Conservation (phyloP, 1,140 invertebrate species). For the Kradibia gibbosae region DNA sequence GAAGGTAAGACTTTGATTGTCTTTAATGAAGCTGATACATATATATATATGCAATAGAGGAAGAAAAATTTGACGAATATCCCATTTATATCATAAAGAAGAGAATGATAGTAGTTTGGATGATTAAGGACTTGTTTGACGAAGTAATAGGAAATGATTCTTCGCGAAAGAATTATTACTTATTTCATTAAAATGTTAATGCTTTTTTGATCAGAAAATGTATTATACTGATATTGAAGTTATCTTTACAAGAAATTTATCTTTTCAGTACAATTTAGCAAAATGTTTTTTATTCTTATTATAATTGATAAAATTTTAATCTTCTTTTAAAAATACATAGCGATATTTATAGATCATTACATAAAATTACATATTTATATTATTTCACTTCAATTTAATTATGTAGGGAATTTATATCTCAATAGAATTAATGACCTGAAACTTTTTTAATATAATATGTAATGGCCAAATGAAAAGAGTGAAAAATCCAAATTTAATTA, state of each 20-base stretch:
- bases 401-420: too few relatives aligned
- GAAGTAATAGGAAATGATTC: conserved; percentile 4
- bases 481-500: too few relatives aligned
- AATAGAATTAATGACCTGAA: too few relatives aligned
- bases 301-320: too few relatives aligned
- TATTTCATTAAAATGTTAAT: conserved; percentile 6
- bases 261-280: not conserved
- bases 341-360: too few relatives aligned
- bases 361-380: too few relatives aligned
- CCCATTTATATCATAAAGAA: not conserved
- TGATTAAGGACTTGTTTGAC: conserved; percentile 39
- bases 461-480: too few relatives aligned
- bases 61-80: conserved; percentile 34
- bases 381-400: too few relatives aligned
- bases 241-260: not conserved
- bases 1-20: conserved; percentile 18
- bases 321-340: too few relatives aligned
- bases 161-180: conserved; percentile 3
- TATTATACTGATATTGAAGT: not conserved
- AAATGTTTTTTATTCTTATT: not conserved
- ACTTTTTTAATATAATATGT: too few relatives aligned
- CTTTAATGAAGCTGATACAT: not conserved
- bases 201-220: not conserved
- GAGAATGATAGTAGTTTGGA: not conserved
- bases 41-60: not conserved